phyloP scores from a whole-genome alignment of 2,888 invertebrate species.

The Philereme transversata region DNA sequence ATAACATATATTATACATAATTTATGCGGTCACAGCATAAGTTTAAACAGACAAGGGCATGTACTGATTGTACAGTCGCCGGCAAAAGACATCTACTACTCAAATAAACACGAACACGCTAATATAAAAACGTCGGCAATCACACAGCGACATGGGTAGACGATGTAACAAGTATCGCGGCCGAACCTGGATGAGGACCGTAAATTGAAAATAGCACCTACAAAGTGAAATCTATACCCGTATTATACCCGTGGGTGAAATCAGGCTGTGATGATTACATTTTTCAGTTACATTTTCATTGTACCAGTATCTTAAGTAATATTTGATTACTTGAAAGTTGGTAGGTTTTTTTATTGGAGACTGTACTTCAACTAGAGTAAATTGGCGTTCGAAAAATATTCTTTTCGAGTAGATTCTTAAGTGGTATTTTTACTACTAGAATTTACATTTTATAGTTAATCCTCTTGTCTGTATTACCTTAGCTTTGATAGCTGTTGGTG shows the following conservation, averaged over 20 bases:
- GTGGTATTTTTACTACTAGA: not conserved
- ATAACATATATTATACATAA: slow-evolving; percentile 31
- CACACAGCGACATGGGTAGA: too few relatives aligned
- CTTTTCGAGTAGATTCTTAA: not conserved
- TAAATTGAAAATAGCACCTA: too few relatives aligned
- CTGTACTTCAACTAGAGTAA: slow-evolving; percentile 1
- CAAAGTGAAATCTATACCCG: too few relatives aligned
- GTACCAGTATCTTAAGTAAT: not conserved
- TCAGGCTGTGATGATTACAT: too few relatives aligned
- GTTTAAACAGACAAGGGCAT: slow-evolving; percentile 30
- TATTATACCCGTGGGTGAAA: too few relatives aligned
- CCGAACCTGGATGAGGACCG: too few relatives aligned
- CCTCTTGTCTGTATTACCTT: too few relatives aligned
- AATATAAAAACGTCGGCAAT: too few relatives aligned
- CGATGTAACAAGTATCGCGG: too few relatives aligned
- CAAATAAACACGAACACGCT: not conserved
- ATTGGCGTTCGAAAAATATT: slow-evolving; percentile 4
- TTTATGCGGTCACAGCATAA: slow-evolving; percentile 39
- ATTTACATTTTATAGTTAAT: too few relatives aligned
- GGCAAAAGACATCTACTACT: not conserved
- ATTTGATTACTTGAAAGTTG: not conserved
- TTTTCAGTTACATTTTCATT: too few relatives aligned
- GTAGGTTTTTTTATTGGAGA: not conserved
- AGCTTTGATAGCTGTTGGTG: too few relatives aligned
- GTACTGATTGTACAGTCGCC: slow-evolving; percentile 12